Evolutionary conservation across 2,113 vertebrate species (phyloP), one percentile per base, ranked within the genome.

Genomic region (Prietella phreatophila): DNA sequence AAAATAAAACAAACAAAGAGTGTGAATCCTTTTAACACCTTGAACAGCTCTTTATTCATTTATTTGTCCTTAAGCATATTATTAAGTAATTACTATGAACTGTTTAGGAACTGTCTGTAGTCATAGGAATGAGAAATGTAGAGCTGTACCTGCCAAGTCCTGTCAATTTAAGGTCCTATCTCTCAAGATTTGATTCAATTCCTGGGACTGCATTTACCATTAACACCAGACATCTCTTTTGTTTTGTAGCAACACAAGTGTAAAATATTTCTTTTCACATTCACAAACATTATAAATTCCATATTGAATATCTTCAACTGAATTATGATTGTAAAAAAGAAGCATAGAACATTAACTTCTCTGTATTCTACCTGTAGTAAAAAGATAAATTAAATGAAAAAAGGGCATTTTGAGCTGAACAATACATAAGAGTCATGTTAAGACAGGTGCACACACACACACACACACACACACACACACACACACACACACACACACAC

Each of bases 361-460:
- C 63, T 27, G 27, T n/a, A 30, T 33, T 69, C 13, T 36, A 19
- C 17, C 17, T 69, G 67, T 17, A 33, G 4, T 67, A 3, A n/a
- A 30, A 69, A 33, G 17, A 33, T 6, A 69, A 1, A 2, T 5
- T 19, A 69, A 2, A 15, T 6, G 36, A 39, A 71, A 69, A 69
- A 14, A 33, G 13, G 36, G 17, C 13, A n/a, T 60, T 82, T 58
- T 82, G 80, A 39, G 3, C 80, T 14, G 30, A 80, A 56, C 5
- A 82, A 60, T 56, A 60, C 79, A 81, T 22, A 36, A 56, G 5
- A 58, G 33, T 33, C 22, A 67, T 27, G 47, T 19, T 67, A 15
- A 69, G 86, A 84, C 85, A 89, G 80, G 75, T 83, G 82, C 5
- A 6, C 42, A 42, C 42, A 42, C 42, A 42, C 42, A 42, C 42